Percentiles rank a stretch among this genome's conserved stretches.
Conservation (phyloP, 2,888 invertebrate species). For the Pandemis corylana region DNA sequence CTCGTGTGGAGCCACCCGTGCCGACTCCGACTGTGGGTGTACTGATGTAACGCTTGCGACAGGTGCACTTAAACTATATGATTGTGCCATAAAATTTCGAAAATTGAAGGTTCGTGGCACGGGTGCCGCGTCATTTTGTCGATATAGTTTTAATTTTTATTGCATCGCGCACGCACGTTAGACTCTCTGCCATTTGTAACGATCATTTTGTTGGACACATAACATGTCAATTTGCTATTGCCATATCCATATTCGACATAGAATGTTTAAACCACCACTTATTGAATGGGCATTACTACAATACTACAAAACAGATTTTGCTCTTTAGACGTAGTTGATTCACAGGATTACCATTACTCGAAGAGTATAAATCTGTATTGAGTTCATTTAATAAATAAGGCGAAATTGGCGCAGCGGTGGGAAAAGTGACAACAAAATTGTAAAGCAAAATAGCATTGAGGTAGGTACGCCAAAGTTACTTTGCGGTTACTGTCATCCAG, state of each 20-base stretch:
- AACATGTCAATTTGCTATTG: no score
- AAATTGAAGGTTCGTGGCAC: constrained; percentile 14
- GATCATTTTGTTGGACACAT: no score
- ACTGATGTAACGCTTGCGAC: constrained; percentile 42
- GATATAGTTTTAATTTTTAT: constrained; percentile 25
- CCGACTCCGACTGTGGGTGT: constrained; percentile 39
- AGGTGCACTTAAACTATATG: constrained; percentile 36
- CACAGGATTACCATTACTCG: not conserved
- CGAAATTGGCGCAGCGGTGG: not conserved
- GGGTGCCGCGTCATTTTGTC: constrained; percentile 14
- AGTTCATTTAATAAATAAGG: not conserved
- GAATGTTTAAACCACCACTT: no score
- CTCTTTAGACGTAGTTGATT: not conserved
- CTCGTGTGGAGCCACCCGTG: constrained; percentile 44
- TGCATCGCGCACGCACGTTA: constrained; percentile 32
- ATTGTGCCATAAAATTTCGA: constrained; percentile 28
- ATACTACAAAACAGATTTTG: no score
- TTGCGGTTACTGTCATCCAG: not conserved
- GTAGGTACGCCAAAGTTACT: not conserved
- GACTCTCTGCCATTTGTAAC: not conserved
- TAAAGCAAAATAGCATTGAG: not conserved
- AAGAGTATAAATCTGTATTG: not conserved
- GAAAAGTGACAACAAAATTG: not conserved
- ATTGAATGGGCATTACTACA: no score
- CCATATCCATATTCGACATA: no score